Conservation (phyloP, 1,140 invertebrate species). For the Papilio aristodemus region DNA sequence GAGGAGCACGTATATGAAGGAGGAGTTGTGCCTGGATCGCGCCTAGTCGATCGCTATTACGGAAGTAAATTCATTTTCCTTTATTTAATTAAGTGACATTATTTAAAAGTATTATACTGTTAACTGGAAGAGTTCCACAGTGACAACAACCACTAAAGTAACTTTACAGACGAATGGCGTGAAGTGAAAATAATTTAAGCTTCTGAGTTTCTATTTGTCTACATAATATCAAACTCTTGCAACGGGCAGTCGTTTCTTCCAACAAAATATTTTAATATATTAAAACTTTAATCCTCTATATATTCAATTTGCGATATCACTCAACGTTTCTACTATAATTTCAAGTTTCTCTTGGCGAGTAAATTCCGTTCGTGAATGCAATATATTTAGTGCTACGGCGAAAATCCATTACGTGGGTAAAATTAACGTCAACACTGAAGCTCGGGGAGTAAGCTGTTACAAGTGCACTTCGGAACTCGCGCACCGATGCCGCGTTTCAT, state of each 20-base stretch:
- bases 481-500: slow-evolving; percentile 29
- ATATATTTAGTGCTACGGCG: slow-evolving; percentile 27
- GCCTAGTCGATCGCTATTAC: too few species aligned
- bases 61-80: too few species aligned
- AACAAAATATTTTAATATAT: background rate
- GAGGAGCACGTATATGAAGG: too few species aligned
- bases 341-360: slow-evolving; percentile 13
- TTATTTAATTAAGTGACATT: too few species aligned
- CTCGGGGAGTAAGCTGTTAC: slow-evolving; percentile 20
- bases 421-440: slow-evolving; percentile 33
- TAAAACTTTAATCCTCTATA: background rate
- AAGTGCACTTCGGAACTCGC: slow-evolving; percentile 24
- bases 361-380: slow-evolving; percentile 12
- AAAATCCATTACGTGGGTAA: slow-evolving; percentile 33
- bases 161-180: too few species aligned
- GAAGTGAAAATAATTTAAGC: too few species aligned
- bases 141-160: too few species aligned
- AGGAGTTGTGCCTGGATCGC: too few species aligned
- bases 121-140: too few species aligned
- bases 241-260: background rate
- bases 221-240: background rate
- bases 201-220: too few species aligned
- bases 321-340: slow-evolving; percentile 10
- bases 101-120: too few species aligned
- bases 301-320: slow-evolving; percentile 10